phyloP scores from a whole-genome alignment of 2,888 invertebrate species.

The Heliconius aoede region DNA sequence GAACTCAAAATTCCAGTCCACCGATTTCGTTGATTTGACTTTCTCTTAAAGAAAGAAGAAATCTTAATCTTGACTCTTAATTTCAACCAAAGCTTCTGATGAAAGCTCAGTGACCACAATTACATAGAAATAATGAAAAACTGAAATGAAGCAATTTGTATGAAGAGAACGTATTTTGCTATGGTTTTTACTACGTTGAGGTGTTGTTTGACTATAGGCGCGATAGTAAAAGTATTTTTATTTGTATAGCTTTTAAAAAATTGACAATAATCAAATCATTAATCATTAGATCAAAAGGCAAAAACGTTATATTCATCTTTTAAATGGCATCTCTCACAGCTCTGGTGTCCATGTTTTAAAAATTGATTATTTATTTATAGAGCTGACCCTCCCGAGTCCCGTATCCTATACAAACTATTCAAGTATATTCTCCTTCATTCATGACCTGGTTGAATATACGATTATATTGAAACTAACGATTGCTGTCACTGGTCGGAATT shows the following conservation, averaged over 20 bases:
- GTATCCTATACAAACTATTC: slow-evolving; percentile 17
- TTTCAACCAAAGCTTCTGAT: slow-evolving; percentile 25
- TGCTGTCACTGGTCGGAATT: background rate
- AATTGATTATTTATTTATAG: slow-evolving; percentile 23
- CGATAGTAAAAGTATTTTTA: too few species aligned
- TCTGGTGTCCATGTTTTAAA: background rate
- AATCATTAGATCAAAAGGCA: background rate
- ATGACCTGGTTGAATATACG: slow-evolving; percentile 17
- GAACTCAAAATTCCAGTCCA: slow-evolving; percentile 17
- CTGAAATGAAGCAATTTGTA: slow-evolving; percentile 8
- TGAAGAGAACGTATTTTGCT: slow-evolving; percentile 4
- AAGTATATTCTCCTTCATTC: slow-evolving; percentile 20
- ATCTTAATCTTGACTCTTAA: slow-evolving; percentile 28
- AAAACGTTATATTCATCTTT: background rate
- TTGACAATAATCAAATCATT: background rate
- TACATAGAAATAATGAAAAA: slow-evolving; percentile 29
- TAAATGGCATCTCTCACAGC: background rate
- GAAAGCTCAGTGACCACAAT: slow-evolving; percentile 29
- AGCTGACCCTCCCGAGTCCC: slow-evolving; percentile 3
- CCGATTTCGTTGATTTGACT: slow-evolving; percentile 21
- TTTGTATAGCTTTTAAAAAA: background rate
- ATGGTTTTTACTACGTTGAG: background rate
- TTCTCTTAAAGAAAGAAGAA: slow-evolving; percentile 17
- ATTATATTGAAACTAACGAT: background rate
- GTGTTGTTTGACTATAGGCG: background rate